Evolutionary conservation across 1,140 invertebrate species (phyloP).

Genomic region (Neodiprion lecontei): DNA sequence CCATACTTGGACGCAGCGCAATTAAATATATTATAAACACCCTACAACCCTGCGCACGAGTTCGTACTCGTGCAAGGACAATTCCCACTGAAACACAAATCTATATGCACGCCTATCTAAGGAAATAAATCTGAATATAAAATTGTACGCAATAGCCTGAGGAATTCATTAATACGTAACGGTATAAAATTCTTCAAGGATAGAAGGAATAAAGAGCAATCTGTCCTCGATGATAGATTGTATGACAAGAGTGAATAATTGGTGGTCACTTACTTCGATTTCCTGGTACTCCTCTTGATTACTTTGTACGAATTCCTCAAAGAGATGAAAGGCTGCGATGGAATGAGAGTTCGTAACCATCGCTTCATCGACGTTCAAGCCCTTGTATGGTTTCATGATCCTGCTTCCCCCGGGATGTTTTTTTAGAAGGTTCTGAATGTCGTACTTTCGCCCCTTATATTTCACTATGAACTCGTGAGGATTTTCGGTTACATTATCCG

Average conservation of each 20-base stretch:
- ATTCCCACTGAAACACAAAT: too few species aligned
- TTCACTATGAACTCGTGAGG: conserved; percentile 56
- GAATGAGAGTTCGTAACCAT: conserved; percentile 67
- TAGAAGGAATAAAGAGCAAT: too few species aligned
- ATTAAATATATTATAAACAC: too few species aligned
- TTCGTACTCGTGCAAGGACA: too few species aligned
- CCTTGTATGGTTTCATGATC: conserved; percentile 61
- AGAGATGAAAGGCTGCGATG: conserved; percentile 67
- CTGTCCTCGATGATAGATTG: too few species aligned
- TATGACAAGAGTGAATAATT: not conserved
- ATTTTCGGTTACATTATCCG: not conserved
- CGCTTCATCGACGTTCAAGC: conserved; percentile 60
- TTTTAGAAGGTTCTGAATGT: conserved; percentile 65
- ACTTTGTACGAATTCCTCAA: conserved; percentile 62
- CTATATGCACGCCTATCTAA: too few species aligned
- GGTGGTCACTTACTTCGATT: conserved; percentile 56
- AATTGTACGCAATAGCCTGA: too few species aligned
- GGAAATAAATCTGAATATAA: too few species aligned
- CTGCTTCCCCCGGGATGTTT: conserved; percentile 71
- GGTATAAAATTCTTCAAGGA: too few species aligned
- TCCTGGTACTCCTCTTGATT: conserved; percentile 48
- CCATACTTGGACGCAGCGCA: too few species aligned
- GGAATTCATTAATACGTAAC: too few species aligned
- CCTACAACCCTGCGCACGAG: too few species aligned
- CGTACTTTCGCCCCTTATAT: conserved; percentile 61